Conservation (phyloP, 2,113 vertebrate genomes). For the Cheirogaleus medius region DNA sequence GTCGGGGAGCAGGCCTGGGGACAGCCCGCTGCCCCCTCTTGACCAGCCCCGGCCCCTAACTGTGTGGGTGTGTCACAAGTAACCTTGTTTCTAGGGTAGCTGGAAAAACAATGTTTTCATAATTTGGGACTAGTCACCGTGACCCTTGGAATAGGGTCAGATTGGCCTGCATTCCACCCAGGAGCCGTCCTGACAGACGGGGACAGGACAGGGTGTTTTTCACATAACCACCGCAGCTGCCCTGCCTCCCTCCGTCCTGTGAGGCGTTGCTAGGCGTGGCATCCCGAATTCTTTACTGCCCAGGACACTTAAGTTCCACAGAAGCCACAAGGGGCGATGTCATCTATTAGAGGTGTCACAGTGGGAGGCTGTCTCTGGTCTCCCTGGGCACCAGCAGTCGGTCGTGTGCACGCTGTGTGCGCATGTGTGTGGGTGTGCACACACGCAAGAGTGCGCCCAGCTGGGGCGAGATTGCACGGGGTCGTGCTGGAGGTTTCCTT, state of each 20-base stretch:
- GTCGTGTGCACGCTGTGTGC: no score
- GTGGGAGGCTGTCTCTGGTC: neutral
- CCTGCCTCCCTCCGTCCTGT: rapidly evolving
- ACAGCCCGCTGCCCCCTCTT: neutral
- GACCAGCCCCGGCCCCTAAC: rapidly evolving
- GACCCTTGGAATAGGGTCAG: neutral
- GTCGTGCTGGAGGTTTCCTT: neutral
- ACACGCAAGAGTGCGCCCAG: rapidly evolving
- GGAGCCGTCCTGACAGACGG: neutral
- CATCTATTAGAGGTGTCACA: neutral
- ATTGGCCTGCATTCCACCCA: neutral
- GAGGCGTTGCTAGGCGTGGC: no score
- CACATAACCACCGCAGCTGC: rapidly evolving
- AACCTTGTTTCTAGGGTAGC: neutral
- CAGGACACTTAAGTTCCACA: neutral
- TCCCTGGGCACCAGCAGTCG: neutral
- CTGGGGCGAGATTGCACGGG: neutral
- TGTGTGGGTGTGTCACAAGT: rapidly evolving
- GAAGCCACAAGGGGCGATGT: no score
- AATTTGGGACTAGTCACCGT: neutral
- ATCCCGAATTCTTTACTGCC: neutral
- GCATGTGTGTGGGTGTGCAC: rapidly evolving
- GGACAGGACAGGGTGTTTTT: no score
- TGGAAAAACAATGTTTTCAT: rapidly evolving
- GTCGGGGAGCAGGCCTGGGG: rapidly evolving